Base-by-base conservation (phyloP, 1,140 invertebrate genomes). In the Rhynchophorus ferrugineus region DNA sequence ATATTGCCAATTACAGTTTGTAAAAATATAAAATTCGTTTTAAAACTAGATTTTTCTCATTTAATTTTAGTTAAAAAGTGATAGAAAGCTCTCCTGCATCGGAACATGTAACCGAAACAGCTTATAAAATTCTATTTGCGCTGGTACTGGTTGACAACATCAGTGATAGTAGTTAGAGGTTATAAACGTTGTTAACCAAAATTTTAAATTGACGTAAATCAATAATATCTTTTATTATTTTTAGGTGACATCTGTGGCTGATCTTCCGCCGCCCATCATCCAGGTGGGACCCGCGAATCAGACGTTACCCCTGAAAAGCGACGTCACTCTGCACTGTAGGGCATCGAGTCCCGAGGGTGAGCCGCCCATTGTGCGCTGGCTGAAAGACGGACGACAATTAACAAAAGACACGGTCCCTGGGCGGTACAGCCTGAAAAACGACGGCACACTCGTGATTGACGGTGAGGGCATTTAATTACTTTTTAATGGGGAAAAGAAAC, bases 211-310 rank as follows among this genome's bases (percentile, higher is more conserved):
- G n/a, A n/a, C n/a, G n/a, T n/a, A n/a, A n/a, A n/a, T n/a, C n/a
- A n/a, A n/a, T 6, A 7, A 44, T n/a, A 5, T 24, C 29, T 14
- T 19, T 6, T 38, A 13, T 3, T 14, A 21, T 56, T 59, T 64
- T 13, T 56, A 83, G 78, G 82, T 89, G 1, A 83, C 80, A 19
- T 84, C 84, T 13, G 72, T 84, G 3, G 83, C 85, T 54, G 84
- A 89, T 61, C 76, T 83, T 3, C 89, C 91, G 3, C 93, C 93
- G 1, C 93, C 93, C 14, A 85, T 95, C 48, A 93, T 97, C 49
- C 80, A 87, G 63, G 77, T 92, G 37, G 91, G 90, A 1, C 90
- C 92, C 14, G 80, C 85, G 24, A 95, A 95, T 73, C 92, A 95
- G 73, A 96, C 92, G 0, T 68, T 95, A 7, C 84, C 87, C 1